A percentile compares a stretch with the other conserved stretches of the same genome.
phyloP scores from a whole-genome alignment of 2,888 invertebrate genomes.

The Euphydryas editha region DNA sequence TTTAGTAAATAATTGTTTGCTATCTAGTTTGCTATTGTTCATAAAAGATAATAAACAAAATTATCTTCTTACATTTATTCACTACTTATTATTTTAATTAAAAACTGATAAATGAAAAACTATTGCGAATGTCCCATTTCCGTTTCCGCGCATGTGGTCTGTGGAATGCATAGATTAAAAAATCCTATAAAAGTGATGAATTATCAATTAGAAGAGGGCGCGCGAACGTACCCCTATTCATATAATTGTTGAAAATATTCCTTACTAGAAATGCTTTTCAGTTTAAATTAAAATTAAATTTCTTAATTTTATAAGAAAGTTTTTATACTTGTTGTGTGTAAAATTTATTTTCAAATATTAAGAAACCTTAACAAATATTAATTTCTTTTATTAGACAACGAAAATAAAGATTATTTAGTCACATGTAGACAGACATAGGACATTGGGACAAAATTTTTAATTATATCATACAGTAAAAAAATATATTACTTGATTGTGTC shows the following conservation, averaged over 20 bases:
- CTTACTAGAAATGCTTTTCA: background rate
- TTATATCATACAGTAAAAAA: slow-evolving; percentile 22
- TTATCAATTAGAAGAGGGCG: too few species aligned
- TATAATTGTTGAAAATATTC: slow-evolving; percentile 1
- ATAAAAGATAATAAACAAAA: too few species aligned
- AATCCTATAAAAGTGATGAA: too few species aligned
- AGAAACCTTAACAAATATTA: slow-evolving; percentile 12
- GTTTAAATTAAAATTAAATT: slow-evolving; percentile 17
- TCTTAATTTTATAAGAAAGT: slow-evolving; percentile 4
- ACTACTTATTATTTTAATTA: too few species aligned
- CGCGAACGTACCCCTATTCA: too few species aligned
- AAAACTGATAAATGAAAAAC: too few species aligned
- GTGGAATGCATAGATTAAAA: too few species aligned
- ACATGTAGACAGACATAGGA: slow-evolving; percentile 23
- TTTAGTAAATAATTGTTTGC: too few species aligned
- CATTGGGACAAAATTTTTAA: slow-evolving; percentile 13
- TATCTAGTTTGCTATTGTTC: too few species aligned
- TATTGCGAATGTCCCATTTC: too few species aligned
- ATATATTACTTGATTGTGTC: slow-evolving; percentile 18
- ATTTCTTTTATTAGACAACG: slow-evolving; percentile 10
- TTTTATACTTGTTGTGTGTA: background rate
- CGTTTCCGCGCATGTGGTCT: too few species aligned
- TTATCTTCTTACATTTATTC: too few species aligned
- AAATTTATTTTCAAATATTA: slow-evolving; percentile 16
- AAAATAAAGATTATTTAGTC: slow-evolving; percentile 12